Evolutionary conservation across 2,797 vertebrate species (phyloP).

Genomic region (Melanotaenia parkinsoni): DNA sequence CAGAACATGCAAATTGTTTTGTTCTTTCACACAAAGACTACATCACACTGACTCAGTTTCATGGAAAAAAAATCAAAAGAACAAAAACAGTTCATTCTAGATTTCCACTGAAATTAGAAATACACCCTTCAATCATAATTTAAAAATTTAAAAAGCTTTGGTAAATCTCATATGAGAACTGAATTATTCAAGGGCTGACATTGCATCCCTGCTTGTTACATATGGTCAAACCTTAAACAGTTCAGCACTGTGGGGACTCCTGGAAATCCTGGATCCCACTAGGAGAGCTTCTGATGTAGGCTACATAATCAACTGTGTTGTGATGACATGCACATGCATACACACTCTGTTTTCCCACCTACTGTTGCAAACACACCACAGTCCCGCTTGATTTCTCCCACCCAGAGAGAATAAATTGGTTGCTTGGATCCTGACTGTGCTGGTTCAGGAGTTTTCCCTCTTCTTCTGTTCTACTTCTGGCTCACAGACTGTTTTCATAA

Average conservation of each 20-base stretch:
- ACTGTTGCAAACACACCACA: constrained; percentile 34
- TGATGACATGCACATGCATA: constrained; percentile 12
- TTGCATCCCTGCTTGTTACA: too few species aligned
- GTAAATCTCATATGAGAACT: too few species aligned
- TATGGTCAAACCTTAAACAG: not conserved
- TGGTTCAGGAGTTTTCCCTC: not conserved
- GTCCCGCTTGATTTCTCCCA: constrained; percentile 45
- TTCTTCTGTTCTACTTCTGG: too few species aligned
- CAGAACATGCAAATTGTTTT: too few species aligned
- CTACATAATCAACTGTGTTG: constrained; percentile 25
- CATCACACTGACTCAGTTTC: too few species aligned
- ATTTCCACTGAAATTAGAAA: too few species aligned
- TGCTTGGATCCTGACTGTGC: constrained; percentile 53
- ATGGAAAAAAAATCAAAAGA: too few species aligned
- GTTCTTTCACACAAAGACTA: too few species aligned
- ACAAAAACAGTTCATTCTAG: too few species aligned
- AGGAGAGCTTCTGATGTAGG: constrained; percentile 34
- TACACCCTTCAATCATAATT: too few species aligned
- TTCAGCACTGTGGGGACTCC: constrained; percentile 18
- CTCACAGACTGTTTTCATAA: constrained; percentile 11
- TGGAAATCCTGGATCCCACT: constrained; percentile 24
- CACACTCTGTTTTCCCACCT: constrained; percentile 5
- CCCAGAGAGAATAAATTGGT: constrained; percentile 55
- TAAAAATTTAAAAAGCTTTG: too few species aligned
- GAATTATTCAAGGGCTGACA: too few species aligned